Evolutionary conservation across 2,888 invertebrate genomes (phyloP).

Genomic region (Drosophila dives): DNA sequence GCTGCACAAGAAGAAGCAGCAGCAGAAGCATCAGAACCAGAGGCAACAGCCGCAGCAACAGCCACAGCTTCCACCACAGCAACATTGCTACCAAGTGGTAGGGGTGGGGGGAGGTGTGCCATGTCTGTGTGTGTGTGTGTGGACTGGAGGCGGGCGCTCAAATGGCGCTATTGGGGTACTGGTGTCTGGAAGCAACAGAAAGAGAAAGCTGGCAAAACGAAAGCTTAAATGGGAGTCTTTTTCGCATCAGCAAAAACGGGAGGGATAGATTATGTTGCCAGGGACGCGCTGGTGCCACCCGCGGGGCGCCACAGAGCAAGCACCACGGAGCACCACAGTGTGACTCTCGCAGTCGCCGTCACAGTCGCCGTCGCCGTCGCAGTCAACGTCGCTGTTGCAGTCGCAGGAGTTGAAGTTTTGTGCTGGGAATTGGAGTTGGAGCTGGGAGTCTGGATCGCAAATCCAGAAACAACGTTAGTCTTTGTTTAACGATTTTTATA

Average conservation of each 20-base stretch:
- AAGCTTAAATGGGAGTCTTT: slow-evolving; percentile 22
- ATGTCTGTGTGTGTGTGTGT: slow-evolving; percentile 14
- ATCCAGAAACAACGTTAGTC: slow-evolving; percentile 78
- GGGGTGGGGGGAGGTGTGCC: neutral
- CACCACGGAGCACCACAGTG: slow-evolving; percentile 18
- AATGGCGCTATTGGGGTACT: slow-evolving; percentile 51
- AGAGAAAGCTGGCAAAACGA: slow-evolving; percentile 46
- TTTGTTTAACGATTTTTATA: slow-evolving; percentile 82
- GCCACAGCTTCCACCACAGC: slow-evolving; percentile 54
- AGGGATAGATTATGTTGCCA: slow-evolving; percentile 73
- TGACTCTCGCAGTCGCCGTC: slow-evolving; percentile 19
- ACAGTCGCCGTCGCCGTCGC: neutral
- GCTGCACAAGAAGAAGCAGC: slow-evolving; percentile 21
- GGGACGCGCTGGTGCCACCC: slow-evolving; percentile 48
- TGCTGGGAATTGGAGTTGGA: slow-evolving; percentile 59
- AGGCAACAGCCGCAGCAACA: slow-evolving; percentile 42
- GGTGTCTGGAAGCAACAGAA: slow-evolving; percentile 32
- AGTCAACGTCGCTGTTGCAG: neutral
- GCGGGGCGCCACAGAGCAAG: slow-evolving; percentile 32
- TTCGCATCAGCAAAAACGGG: slow-evolving; percentile 67
- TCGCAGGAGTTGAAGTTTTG: slow-evolving; percentile 33
- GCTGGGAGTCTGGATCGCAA: slow-evolving; percentile 67
- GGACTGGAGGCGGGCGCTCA: slow-evolving; percentile 58
- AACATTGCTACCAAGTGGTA: slow-evolving; percentile 31
- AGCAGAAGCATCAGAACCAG: slow-evolving; percentile 23